Base-by-base conservation (phyloP, 1,140 invertebrate species). In the Asobara japonica region DNA sequence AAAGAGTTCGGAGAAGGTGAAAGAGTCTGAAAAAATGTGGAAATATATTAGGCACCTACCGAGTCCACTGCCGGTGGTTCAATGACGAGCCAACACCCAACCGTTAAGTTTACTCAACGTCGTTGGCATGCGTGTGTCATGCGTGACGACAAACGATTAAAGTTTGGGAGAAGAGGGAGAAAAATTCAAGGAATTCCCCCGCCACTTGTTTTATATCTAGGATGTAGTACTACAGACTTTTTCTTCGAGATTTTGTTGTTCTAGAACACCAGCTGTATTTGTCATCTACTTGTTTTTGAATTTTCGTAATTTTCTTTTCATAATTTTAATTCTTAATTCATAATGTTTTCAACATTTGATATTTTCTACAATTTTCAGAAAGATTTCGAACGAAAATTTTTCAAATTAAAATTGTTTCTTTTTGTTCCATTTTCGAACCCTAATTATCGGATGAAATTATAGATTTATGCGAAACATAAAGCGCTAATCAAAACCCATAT, bases 71-170 rank as follows among this genome's bases (percentile, higher is more conserved):
- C n/a, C 65, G 31, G 18, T 22, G 65, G 33, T 67, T 38, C 22
- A 29, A 38, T 29, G 65, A 36, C 36, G 65, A 20, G 38, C 36
- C 65, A 41, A 41, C 65, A 38, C 30, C 62, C 62, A 38, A 67
- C 36, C 5, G 36, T 56, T 20, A 18, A n/a, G 45, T 51, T 56
- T 45, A 45, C n/a, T 7, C 7, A 45, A 45, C 18, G n/a, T 16
- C 51, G 51, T 56, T 56, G 51, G 51, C 13, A 27, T 56, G 51
- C 25, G 51, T 56, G 51, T 56, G 20, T 56, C 51, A 56, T 56
- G 51, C 51, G 51, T 56, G 51, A 56, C 51, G 41, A 56, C 51
- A 56, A 45, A 3, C 8, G 6, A 6, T 20, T 13, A n/a, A n/a
- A n/a, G n/a, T n/a, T n/a, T n/a, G n/a, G n/a, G n/a, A n/a, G 51